These are phyloP conservation scores for Helobdella robusta DNA, from an alignment of 2,888 invertebrate genomes.

Conservation along the genomic window DNA sequence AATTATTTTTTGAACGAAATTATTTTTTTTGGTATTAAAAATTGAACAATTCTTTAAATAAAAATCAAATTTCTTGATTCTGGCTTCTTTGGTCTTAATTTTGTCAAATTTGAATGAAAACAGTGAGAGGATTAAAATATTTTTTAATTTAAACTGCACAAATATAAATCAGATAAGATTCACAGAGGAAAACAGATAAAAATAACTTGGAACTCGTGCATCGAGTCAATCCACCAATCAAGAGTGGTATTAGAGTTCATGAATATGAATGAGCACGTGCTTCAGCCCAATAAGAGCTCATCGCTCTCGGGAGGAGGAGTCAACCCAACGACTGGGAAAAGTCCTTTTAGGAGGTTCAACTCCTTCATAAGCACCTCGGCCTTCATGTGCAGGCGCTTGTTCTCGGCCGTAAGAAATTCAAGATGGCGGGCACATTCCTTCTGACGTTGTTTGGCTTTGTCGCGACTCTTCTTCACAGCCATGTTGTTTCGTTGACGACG, in stretches of 20 bases:
- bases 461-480: constrained; percentile 86
- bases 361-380: constrained; percentile 75
- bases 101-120: too few species aligned
- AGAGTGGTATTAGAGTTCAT: background rate
- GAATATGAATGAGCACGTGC: background rate
- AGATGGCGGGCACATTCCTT: constrained; percentile 91
- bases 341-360: constrained; percentile 67
- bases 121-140: too few species aligned
- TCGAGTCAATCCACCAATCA: constrained; percentile 1
- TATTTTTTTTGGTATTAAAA: too few species aligned
- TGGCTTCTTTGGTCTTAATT: too few species aligned
- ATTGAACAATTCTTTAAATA: too few species aligned
- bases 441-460: constrained; percentile 61
- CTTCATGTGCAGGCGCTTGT: constrained; percentile 78
- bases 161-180: too few species aligned
- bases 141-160: too few species aligned
- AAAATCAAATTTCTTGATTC: too few species aligned
- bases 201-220: too few species aligned
- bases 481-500: constrained; percentile 88
- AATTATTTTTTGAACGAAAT: too few species aligned
- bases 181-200: too few species aligned
- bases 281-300: constrained; percentile 2
- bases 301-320: constrained; percentile 18
- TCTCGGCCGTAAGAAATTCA: constrained; percentile 77
- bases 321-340: constrained; percentile 47